phyloP scores from a whole-genome alignment of 2,797 vertebrate species.

The Champsocephalus gunnari region DNA sequence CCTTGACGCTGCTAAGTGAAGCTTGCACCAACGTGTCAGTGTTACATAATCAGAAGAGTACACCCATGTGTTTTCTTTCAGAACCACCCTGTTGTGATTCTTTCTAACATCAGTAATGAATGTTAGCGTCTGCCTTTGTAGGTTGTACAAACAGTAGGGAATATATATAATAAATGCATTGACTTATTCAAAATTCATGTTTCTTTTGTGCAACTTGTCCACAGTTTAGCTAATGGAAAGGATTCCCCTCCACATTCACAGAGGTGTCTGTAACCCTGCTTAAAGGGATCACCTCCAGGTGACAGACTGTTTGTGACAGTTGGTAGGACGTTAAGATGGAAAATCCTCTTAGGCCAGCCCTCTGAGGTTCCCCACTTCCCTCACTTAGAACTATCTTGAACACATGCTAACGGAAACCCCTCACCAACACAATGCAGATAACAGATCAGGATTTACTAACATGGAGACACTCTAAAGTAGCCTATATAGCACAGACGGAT shows the following conservation, averaged over 20 bases:
- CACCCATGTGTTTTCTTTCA: not conserved
- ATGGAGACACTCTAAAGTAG: not conserved
- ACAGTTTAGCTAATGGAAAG: not conserved
- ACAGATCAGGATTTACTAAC: not conserved
- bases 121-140: not conserved
- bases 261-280: not conserved
- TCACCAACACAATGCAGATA: constrained; percentile 1
- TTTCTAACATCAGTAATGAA: not conserved
- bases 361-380: constrained; percentile 33
- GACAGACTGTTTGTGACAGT: constrained; percentile 74
- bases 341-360: constrained; percentile 76
- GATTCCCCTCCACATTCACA: constrained; percentile 8
- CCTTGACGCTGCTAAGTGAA: constrained; percentile 20
- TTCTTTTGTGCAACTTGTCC: not conserved
- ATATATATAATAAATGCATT: not conserved
- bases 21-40: constrained; percentile 29
- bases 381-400: constrained; percentile 9
- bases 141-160: not conserved
- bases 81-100: not conserved
- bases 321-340: constrained; percentile 71
- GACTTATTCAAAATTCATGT: not conserved
- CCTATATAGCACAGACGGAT: no score
- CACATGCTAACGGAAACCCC: constrained; percentile 41
- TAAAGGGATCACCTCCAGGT: constrained; percentile 71
- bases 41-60: constrained; percentile 25